Evolutionary conservation across 2,888 invertebrate species (phyloP).

Genomic region (Eurois occulta): DNA sequence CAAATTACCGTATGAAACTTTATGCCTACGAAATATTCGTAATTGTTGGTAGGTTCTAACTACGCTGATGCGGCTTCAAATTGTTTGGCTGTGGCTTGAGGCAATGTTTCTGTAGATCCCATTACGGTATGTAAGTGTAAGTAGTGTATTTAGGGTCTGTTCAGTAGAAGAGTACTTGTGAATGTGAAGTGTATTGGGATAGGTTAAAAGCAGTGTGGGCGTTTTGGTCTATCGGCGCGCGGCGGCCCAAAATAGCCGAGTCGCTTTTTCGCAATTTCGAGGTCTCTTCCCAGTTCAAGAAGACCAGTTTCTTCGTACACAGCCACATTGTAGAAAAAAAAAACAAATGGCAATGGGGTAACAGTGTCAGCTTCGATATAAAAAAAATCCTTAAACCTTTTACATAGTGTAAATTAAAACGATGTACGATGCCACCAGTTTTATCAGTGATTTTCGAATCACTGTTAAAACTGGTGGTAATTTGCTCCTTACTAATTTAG

Average conservation of each 20-base stretch:
- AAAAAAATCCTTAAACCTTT: background rate
- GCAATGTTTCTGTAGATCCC: slow-evolving; percentile 22
- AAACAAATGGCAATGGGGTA: background rate
- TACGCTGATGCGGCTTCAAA: slow-evolving; percentile 38
- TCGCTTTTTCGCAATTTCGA: background rate
- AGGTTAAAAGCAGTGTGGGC: background rate
- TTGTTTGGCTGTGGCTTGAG: slow-evolving; percentile 27
- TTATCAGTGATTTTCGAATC: too few species aligned
- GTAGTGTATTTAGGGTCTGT: background rate
- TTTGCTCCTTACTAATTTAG: background rate
- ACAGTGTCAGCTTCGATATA: background rate
- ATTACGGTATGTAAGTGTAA: background rate
- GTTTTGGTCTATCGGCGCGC: background rate
- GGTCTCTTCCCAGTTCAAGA: background rate
- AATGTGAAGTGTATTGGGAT: background rate
- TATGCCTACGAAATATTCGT: slow-evolving; percentile 52
- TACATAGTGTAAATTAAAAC: background rate
- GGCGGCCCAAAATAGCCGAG: background rate
- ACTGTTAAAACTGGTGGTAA: background rate
- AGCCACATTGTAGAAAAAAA: background rate
- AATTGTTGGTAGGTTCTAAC: slow-evolving; percentile 47
- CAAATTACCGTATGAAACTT: slow-evolving; percentile 57
- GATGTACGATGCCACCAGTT: too few species aligned
- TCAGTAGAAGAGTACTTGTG: background rate
- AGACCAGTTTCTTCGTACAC: background rate